phyloP scores from a whole-genome alignment of 2,888 invertebrate species.

The Plemyria rubiginata region DNA sequence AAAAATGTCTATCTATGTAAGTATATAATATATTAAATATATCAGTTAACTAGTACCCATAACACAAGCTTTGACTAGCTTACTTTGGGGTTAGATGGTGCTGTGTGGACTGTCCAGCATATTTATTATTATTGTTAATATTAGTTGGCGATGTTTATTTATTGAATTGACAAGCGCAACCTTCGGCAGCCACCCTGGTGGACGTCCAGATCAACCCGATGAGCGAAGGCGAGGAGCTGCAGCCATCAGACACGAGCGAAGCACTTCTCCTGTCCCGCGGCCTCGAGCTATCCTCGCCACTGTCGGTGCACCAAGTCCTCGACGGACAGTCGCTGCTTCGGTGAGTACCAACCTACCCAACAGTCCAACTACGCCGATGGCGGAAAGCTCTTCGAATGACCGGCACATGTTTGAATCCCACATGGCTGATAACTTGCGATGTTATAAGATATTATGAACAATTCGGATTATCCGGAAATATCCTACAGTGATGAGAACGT shows the following conservation, averaged over 20 bases:
- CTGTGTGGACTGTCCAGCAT: no score
- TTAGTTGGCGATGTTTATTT: background rate
- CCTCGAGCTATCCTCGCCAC: slow-evolving; percentile 93
- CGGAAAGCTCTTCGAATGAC: background rate
- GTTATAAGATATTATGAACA: background rate
- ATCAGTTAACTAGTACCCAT: no score
- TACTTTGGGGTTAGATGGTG: no score
- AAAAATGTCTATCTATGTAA: no score
- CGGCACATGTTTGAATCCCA: background rate
- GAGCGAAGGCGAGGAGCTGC: slow-evolving; percentile 50
- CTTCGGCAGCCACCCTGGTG: slow-evolving; percentile 60
- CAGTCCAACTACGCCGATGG: no score
- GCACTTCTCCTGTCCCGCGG: slow-evolving; percentile 93
- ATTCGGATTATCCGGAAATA: background rate
- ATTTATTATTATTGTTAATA: no score
- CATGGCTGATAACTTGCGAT: background rate
- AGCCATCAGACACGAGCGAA: slow-evolving; percentile 82
- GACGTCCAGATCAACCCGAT: slow-evolving; percentile 66
- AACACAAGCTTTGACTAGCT: no score
- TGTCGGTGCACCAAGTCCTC: slow-evolving; percentile 95
- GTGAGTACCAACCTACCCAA: slow-evolving; percentile 55
- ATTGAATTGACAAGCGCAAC: background rate
- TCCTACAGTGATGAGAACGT: background rate
- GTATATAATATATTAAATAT: no score
- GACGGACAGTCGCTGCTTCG: slow-evolving; percentile 88